Percentiles rank a stretch among this genome's conserved stretches.
Conservation (phyloP, 2,888 invertebrate species). For the Cosmia pyralina region DNA sequence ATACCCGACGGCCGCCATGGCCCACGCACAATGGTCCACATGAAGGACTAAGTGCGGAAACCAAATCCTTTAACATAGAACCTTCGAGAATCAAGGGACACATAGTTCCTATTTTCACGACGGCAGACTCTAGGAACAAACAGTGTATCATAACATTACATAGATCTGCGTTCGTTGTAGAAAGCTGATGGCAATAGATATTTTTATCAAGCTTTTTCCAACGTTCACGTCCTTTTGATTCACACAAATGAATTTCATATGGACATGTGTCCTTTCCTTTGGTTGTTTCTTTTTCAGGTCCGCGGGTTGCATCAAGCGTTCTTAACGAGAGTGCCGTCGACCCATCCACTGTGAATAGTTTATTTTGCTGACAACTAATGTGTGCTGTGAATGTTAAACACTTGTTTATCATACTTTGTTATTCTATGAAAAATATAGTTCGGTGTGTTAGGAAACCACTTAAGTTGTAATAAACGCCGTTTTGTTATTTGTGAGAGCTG, state of each 20-base stretch:
- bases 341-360: slow-evolving; percentile 55
- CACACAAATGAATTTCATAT: not conserved
- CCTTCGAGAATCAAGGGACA: not conserved
- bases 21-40: too few species aligned
- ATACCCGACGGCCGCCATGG: too few species aligned
- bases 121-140: not conserved
- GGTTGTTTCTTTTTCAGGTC: not conserved
- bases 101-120: not conserved
- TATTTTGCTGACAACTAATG: slow-evolving; percentile 63
- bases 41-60: too few species aligned
- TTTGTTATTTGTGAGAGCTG: slow-evolving; percentile 9
- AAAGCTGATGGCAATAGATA: not conserved
- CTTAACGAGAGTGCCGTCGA: slow-evolving; percentile 41
- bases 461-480: slow-evolving; percentile 11
- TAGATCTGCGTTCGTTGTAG: not conserved
- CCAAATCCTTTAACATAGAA: too few species aligned
- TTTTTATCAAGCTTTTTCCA: slow-evolving; percentile 3
- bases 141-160: not conserved
- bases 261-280: not conserved
- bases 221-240: not conserved
- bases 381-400: slow-evolving; percentile 56
- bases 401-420: slow-evolving; percentile 43
- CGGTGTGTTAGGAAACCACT: slow-evolving; percentile 19
- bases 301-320: slow-evolving; percentile 27
- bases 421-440: slow-evolving; percentile 46